Conservation (phyloP, 2,797 vertebrate species). For the Vipera ursinii region DNA sequence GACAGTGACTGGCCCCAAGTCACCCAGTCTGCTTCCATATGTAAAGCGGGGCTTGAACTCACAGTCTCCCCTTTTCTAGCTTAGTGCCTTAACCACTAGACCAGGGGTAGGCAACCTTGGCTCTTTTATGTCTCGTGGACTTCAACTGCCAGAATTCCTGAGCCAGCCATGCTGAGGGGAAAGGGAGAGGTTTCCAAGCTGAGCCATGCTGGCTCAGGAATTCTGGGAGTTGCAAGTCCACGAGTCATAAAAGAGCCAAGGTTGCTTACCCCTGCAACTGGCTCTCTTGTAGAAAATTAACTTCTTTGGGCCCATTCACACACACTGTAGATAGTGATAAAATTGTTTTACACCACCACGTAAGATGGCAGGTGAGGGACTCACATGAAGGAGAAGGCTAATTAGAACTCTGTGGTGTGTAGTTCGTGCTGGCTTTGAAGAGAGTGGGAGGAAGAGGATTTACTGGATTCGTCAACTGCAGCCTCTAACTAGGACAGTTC, state of each 20-base stretch:
- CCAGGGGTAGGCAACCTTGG: not conserved
- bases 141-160: too few species aligned
- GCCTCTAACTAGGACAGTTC: not conserved
- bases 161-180: too few species aligned
- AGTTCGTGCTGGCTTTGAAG: not conserved
- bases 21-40: not conserved
- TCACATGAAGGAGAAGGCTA: not conserved
- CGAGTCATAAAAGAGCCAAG: too few species aligned
- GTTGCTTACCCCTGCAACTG: not conserved
- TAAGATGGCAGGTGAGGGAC: not conserved
- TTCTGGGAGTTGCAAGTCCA: too few species aligned
- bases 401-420: not conserved
- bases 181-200: too few species aligned
- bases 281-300: not conserved
- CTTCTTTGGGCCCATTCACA: not conserved
- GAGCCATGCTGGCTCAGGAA: too few species aligned
- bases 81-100: not conserved
- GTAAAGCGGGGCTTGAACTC: not conserved
- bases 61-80: not conserved
- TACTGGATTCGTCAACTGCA: not conserved
- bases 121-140: too few species aligned
- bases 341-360: not conserved
- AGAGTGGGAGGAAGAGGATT: not conserved
- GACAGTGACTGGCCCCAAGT: not conserved
- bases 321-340: not conserved